Percentiles rank a stretch among this genome's conserved stretches.
Evolutionary conservation across 2,888 invertebrate genomes (phyloP).

Genomic region (Xanthostigma xanthostigma): DNA sequence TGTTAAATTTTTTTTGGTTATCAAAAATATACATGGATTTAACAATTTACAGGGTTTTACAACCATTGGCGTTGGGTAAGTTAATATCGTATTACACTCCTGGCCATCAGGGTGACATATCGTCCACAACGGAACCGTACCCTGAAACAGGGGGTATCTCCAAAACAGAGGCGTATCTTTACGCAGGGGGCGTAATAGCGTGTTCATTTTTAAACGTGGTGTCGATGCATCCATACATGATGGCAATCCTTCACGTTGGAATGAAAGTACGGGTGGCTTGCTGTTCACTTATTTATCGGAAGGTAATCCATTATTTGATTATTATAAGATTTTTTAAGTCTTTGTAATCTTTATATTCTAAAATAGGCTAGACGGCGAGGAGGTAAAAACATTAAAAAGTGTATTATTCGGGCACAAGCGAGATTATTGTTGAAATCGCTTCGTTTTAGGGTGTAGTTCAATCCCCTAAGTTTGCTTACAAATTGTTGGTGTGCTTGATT

Average conservation of each 20-base stretch:
- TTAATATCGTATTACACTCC: constrained; percentile 45
- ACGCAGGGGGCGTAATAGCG: constrained; percentile 58
- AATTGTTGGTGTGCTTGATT: too few relatives aligned
- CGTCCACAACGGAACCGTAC: too few relatives aligned
- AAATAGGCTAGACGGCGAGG: too few relatives aligned
- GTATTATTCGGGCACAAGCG: too few relatives aligned
- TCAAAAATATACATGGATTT: background rate
- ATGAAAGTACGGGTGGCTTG: constrained; percentile 75
- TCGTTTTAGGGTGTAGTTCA: too few relatives aligned
- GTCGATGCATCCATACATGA: constrained; percentile 84
- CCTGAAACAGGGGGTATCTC: constrained; percentile 15
- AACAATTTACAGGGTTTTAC: constrained; percentile 20
- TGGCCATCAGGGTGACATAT: constrained; percentile 16
- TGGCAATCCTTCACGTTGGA: constrained; percentile 70
- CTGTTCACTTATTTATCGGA: constrained; percentile 74
- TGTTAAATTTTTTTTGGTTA: background rate
- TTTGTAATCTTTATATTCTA: too few relatives aligned
- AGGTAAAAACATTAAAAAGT: too few relatives aligned
- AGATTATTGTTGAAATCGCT: too few relatives aligned
- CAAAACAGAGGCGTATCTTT: constrained; percentile 54
- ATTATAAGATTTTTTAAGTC: background rate
- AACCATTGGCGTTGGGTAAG: constrained; percentile 42
- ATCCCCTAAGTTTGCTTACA: too few relatives aligned
- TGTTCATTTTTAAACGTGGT: constrained; percentile 63
- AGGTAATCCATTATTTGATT: constrained; percentile 21